Base-by-base conservation (phyloP, 2,888 invertebrate species). In the Eilema caniola region DNA sequence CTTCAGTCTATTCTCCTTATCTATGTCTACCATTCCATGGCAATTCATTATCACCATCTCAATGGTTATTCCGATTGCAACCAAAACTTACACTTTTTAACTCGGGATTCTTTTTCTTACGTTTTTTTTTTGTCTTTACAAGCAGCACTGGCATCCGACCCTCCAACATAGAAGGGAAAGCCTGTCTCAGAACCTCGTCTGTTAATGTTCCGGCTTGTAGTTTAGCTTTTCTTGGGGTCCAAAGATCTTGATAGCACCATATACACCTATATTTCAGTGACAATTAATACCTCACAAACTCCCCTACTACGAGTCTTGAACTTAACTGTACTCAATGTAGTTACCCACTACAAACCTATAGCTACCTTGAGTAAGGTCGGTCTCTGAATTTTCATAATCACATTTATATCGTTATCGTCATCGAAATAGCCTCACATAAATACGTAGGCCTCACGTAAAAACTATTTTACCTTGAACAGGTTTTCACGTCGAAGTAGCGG, bases 401-500 rank as follows among this genome's bases (percentile, higher is more conserved):
- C 53, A 53, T 53, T 53, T 53, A n/a, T n/a, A 53, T 53, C 20
- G 53, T 53, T 53, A 53, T 53, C 53, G 53, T 53, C 53, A 53
- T 53, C 53, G 53, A 53, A 53, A 53, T 53, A 53, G n/a, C 53
- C n/a, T 53, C 47, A 47, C 47, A 8, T 47, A 47, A 47, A 47
- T 20, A 20, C 47, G 20, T 47, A 47, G 47, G 47, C 47, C 41
- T 47, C 47, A 47, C 20, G 47, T 47, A 47, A 47, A 47, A 47
- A 47, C 47, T 47, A 47, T 47, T 47, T 47, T 47, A 47, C 47
- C 47, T 47, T 47, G 47, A 47, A 47, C 20, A 20, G 16, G 47
- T 47, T 47, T 41, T 41, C 41, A 41, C 41, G 41, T 41, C 20
- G 20, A 47, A 47, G 47, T 47, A 47, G 20, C 47, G 47, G 47